Evolutionary conservation across 2,888 invertebrate species (phyloP).

Genomic region (Leptodirus hochenwartii): DNA sequence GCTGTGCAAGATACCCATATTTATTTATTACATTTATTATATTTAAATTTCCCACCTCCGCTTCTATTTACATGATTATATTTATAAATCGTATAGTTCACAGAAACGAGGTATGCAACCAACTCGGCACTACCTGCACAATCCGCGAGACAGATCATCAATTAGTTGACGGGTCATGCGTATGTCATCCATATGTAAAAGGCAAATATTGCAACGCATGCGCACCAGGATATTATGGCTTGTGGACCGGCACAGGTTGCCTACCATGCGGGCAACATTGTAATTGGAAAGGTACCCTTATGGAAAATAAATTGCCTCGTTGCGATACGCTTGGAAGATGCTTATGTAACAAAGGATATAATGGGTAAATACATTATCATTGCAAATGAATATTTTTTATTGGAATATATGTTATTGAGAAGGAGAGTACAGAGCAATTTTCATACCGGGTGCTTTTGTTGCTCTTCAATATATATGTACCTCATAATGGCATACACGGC

Average conservation of each 20-base stretch:
- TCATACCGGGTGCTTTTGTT: no score
- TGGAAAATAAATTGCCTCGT: slow-evolving; percentile 58
- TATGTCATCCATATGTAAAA: slow-evolving; percentile 18
- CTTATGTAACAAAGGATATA: slow-evolving; percentile 61
- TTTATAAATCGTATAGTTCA: slow-evolving; percentile 4
- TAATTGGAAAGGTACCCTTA: slow-evolving; percentile 69
- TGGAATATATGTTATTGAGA: neutral
- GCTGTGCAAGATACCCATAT: no score
- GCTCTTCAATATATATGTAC: no score
- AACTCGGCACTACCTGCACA: neutral
- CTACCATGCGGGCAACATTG: slow-evolving; percentile 69
- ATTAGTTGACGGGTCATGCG: neutral
- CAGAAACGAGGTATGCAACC: neutral
- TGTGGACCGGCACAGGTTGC: slow-evolving; percentile 65
- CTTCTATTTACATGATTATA: slow-evolving; percentile 2
- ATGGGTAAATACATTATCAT: slow-evolving; percentile 32
- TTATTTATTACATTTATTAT: no score
- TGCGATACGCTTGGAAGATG: slow-evolving; percentile 65
- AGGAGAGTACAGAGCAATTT: no score
- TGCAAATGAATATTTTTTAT: neutral
- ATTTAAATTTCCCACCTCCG: no score
- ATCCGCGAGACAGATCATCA: neutral
- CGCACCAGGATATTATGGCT: slow-evolving; percentile 59
- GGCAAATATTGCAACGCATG: slow-evolving; percentile 63
- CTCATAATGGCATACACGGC: no score